Conservation (phyloP, 35 echinoderm and acorn worm species). For the Lytechinus pictus region DNA sequence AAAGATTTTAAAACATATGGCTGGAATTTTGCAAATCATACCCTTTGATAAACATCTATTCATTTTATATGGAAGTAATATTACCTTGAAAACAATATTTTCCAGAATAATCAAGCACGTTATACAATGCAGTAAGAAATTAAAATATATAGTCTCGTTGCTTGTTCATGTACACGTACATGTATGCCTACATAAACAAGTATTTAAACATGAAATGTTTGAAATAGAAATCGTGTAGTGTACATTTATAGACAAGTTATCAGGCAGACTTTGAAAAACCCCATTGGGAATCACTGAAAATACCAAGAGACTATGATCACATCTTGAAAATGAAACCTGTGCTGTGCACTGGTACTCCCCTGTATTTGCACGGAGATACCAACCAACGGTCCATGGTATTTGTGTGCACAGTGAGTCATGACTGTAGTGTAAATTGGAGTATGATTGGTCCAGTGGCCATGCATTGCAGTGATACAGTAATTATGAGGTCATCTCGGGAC, state of each 20-base stretch:
- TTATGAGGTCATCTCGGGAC: background rate
- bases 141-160: too few species aligned
- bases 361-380: too few species aligned
- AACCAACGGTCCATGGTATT: background rate
- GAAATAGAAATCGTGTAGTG: too few species aligned
- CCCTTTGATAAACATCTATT: too few species aligned
- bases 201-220: background rate
- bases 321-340: background rate
- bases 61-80: too few species aligned
- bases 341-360: background rate
- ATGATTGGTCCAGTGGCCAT: background rate
- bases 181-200: background rate
- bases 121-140: too few species aligned
- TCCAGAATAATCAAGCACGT: too few species aligned
- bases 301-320: background rate
- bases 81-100: too few species aligned
- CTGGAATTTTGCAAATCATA: too few species aligned
- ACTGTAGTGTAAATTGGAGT: background rate
- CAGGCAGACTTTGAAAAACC: background rate
- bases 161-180: background rate
- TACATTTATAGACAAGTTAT: too few species aligned
- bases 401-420: background rate
- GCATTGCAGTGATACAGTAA: background rate
- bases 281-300: background rate
- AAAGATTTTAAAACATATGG: too few species aligned